Percentiles rank a stretch among this genome's conserved stretches.
phyloP scores from a whole-genome alignment of 2,113 vertebrate genomes.

The Campylomormyrus numenius region DNA sequence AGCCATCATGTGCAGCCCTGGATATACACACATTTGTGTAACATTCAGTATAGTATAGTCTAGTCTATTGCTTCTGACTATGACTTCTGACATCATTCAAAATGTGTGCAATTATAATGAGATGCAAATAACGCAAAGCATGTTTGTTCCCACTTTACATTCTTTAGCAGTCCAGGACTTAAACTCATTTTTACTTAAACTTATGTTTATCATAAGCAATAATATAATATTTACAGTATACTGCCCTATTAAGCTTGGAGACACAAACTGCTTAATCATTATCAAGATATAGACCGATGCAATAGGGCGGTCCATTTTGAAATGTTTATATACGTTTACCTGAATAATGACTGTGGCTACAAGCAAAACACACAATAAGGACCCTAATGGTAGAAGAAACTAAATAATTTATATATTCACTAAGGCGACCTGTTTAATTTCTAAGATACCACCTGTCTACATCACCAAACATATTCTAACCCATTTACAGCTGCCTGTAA shows the following conservation, averaged over 20 bases:
- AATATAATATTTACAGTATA: not conserved
- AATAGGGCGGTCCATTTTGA: slow-evolving; percentile 23
- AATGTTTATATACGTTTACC: slow-evolving; percentile 37
- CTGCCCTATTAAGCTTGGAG: not conserved
- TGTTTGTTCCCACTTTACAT: not conserved
- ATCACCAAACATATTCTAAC: slow-evolving; percentile 53
- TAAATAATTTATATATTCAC: slow-evolving; percentile 55
- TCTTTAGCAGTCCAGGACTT: not conserved
- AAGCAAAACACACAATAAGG: slow-evolving; percentile 12
- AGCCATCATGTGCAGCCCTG: not conserved
- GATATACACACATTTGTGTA: not conserved
- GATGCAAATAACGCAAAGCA: not conserved
- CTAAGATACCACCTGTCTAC: slow-evolving; percentile 51
- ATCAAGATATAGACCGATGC: not conserved
- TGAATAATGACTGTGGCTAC: slow-evolving; percentile 33
- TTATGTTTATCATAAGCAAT: not conserved
- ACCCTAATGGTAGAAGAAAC: slow-evolving; percentile 29
- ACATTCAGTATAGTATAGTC: not conserved
- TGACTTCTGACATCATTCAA: not conserved
- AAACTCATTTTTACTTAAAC: not conserved
- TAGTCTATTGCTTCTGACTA: not conserved
- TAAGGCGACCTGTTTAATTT: slow-evolving; percentile 48
- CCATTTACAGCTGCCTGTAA: slow-evolving; percentile 52
- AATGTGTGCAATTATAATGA: not conserved
- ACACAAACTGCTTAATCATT: not conserved